These are phyloP conservation scores for Maniola hyperantus DNA, from an alignment of 2,888 invertebrate species.

Conservation along the genomic window DNA sequence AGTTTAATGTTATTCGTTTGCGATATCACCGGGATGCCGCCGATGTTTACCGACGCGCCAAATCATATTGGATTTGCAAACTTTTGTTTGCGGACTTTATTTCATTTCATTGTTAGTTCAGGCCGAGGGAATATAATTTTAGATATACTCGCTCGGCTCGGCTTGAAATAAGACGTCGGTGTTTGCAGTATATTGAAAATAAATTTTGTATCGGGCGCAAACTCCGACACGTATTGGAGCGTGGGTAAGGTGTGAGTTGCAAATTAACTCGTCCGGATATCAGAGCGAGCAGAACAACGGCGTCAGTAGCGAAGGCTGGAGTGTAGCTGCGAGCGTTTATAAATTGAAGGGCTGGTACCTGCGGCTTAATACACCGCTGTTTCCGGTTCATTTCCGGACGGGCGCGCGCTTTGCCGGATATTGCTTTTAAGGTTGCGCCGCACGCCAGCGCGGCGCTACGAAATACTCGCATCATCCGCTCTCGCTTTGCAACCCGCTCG, in stretches of 20 bases:
- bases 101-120: constrained; percentile 81
- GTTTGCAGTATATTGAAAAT: constrained; percentile 25
- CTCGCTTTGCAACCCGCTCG: constrained; percentile 45
- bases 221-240: constrained; percentile 9
- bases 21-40: constrained; percentile 83
- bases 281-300: constrained; percentile 55
- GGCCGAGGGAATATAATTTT: constrained; percentile 77
- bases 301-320: constrained; percentile 55
- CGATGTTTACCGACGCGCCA: constrained; percentile 81
- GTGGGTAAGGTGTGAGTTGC: constrained; percentile 52
- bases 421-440: constrained; percentile 82
- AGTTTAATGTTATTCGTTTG: constrained; percentile 83
- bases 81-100: constrained; percentile 83
- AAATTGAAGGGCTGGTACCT: constrained; percentile 83
- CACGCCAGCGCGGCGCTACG: constrained; percentile 62
- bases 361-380: constrained; percentile 83
- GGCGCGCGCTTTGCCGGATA: constrained; percentile 82
- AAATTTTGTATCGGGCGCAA: constrained; percentile 15
- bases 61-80: constrained; percentile 84
- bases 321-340: constrained; percentile 77
- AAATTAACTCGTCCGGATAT: constrained; percentile 73
- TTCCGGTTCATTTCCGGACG: constrained; percentile 83
- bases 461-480: constrained; percentile 41
- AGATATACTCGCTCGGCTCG: constrained; percentile 50
- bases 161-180: constrained; percentile 27